Conservation (phyloP, 2,888 invertebrate species). For the Pantelozetes paolii region DNA sequence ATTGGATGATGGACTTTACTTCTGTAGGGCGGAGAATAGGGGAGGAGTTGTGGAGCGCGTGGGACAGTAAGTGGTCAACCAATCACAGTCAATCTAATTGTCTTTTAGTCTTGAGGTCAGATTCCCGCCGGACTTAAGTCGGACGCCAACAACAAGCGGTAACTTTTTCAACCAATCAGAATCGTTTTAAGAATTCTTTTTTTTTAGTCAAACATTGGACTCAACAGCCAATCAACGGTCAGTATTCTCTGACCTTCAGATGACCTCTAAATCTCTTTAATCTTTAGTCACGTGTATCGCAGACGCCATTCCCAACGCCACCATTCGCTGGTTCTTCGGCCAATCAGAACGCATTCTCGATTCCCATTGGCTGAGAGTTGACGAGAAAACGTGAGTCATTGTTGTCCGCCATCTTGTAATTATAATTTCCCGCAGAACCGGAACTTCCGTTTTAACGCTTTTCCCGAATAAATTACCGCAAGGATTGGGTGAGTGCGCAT, state of each 20-base stretch:
- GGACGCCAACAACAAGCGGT: slow-evolving; percentile 33
- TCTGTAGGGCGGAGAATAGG: slow-evolving; percentile 72
- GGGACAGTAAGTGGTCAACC: slow-evolving; percentile 45
- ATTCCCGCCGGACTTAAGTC: slow-evolving; percentile 70
- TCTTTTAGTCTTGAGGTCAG: slow-evolving; percentile 55
- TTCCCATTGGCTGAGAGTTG: slow-evolving; percentile 37
- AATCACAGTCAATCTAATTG: slow-evolving; percentile 18
- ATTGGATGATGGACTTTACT: slow-evolving; percentile 80
- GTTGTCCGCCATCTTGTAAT: no score
- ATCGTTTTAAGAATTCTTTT: no score
- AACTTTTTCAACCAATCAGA: no score
- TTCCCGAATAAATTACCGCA: no score
- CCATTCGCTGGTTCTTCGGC: slow-evolving; percentile 72
- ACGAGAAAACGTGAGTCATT: slow-evolving; percentile 42
- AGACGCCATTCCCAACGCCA: slow-evolving; percentile 83
- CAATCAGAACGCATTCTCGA: slow-evolving; percentile 48
- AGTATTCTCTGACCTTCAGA: not conserved
- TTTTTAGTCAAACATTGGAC: slow-evolving; percentile 73
- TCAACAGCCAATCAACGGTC: slow-evolving; percentile 69
- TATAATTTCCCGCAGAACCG: no score
- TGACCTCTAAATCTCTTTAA: not conserved
- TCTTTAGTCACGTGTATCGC: slow-evolving; percentile 63
- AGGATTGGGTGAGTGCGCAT: no score
- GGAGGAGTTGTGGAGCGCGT: slow-evolving; percentile 47
- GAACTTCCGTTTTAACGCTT: not conserved